Percentiles rank a stretch among this genome's conserved stretches.
Evolutionary conservation across 2,888 invertebrate species (phyloP).

Genomic region (Spatulosminthurus flaviceps): DNA sequence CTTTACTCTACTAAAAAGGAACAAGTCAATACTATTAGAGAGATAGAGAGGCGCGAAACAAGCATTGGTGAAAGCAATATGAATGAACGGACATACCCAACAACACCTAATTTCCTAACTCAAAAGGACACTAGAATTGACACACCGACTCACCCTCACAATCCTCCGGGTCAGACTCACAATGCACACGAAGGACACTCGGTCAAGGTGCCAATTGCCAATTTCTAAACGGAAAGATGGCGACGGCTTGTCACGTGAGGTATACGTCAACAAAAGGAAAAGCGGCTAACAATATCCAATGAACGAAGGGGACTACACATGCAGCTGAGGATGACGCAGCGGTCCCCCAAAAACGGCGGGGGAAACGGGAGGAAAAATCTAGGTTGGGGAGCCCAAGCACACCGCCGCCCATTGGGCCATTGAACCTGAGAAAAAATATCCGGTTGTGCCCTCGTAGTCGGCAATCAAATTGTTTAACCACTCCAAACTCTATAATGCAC

Average conservation of each 20-base stretch:
- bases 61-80: slow-evolving; percentile 45
- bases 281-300: slow-evolving; percentile 47
- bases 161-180: slow-evolving; percentile 45
- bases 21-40: slow-evolving; percentile 36
- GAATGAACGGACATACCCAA: slow-evolving; percentile 18
- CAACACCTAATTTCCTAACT: slow-evolving; percentile 37
- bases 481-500: background rate
- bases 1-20: too few species aligned
- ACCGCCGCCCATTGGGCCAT: slow-evolving; percentile 38
- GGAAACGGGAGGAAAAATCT: slow-evolving; percentile 30
- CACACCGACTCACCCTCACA: slow-evolving; percentile 2
- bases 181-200: slow-evolving; percentile 45
- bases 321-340: slow-evolving; percentile 27
- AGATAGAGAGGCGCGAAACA: slow-evolving; percentile 46
- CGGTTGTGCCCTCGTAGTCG: slow-evolving; percentile 39
- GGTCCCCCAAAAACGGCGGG: slow-evolving; percentile 41
- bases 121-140: slow-evolving; percentile 11
- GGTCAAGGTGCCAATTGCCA: slow-evolving; percentile 49
- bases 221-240: slow-evolving; percentile 69
- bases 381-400: slow-evolving; percentile 32
- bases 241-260: slow-evolving; percentile 71
- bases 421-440: slow-evolving; percentile 41
- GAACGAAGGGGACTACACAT: slow-evolving; percentile 29
- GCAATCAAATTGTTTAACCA: slow-evolving; percentile 37
- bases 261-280: slow-evolving; percentile 50